Evolutionary conservation across 2,888 invertebrate species (phyloP).

Genomic region (Phytoseiulus persimilis): DNA sequence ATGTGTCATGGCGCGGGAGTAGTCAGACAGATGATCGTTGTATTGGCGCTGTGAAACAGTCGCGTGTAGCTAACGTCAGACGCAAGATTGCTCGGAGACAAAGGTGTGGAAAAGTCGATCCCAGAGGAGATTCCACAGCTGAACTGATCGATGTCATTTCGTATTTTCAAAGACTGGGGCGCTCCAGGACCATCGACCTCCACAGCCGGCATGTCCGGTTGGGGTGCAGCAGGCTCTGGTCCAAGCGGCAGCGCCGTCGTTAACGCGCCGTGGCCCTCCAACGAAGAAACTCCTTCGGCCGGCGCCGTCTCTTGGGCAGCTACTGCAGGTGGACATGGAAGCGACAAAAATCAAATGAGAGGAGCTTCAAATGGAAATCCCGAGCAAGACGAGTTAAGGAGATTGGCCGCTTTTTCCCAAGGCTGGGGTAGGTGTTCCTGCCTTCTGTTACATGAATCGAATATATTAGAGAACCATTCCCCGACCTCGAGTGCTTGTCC

Average conservation of each 20-base stretch:
- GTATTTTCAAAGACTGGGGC: background rate
- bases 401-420: conserved; percentile 32
- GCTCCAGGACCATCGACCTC: conserved; percentile 36
- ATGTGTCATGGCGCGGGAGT: background rate
- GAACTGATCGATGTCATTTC: too few relatives aligned
- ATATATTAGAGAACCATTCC: too few relatives aligned
- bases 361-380: conserved; percentile 11
- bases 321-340: conserved; percentile 28
- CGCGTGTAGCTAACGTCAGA: background rate
- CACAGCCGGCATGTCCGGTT: conserved; percentile 11
- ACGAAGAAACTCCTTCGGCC: conserved; percentile 22
- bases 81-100: background rate
- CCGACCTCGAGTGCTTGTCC: too few relatives aligned
- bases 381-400: conserved; percentile 27
- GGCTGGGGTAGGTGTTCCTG: conserved; percentile 28
- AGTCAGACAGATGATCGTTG: background rate
- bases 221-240: conserved; percentile 20
- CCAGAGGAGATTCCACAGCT: background rate
- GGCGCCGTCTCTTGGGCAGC: conserved; percentile 37
- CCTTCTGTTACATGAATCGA: too few relatives aligned
- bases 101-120: background rate
- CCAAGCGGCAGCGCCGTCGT: background rate
- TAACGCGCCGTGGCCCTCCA: conserved; percentile 8
- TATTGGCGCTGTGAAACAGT: background rate
- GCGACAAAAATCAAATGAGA: conserved; percentile 11